Evolutionary conservation across 2,113 vertebrate species (phyloP), one percentile per base, ranked within the genome.

Genomic region (Hippocampus mohnikei): DNA sequence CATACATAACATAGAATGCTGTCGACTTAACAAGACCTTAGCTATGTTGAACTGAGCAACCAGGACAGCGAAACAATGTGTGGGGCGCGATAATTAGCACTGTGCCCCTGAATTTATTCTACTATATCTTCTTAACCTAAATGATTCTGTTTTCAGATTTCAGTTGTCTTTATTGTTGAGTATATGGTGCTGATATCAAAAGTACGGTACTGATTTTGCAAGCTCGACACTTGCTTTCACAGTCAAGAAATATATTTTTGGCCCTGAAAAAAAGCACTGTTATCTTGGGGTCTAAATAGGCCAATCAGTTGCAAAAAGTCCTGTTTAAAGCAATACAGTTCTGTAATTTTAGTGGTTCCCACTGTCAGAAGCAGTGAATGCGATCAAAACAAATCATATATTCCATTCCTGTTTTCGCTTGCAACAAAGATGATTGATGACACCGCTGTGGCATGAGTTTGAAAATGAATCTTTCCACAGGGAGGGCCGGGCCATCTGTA

Each of bases 401-500:
- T 59, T 59, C 25, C 7, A 33, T 18, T 16, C 15, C 15, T 18
- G 15, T 18, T 8, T 59, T 59, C 16, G 58, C 3, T 59, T 18
- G 58, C 58, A 59, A 29, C 7, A 59, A 59, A 59, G 27, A 8
- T 18, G 15, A 25, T 58, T 3, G 23, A 25, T 29, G 27, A 16
- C 15, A 12, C 23, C 25, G 18, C 2, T 33, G 11, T 58, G 25
- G 6, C 56, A 58, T 58, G 13, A 58, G 5, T 23, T 29, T 56
- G 21, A 18, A 60, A 42, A n/a, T 64, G 3, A 27, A 65, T 27
- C 15, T 71, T 76, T 77, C 48, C 70, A 11, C 90, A 99, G 97
- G 97, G 96, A 13, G 97, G 97, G 52, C 97, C 97, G 0, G 97
- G 97, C 21, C 95, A 99, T 85, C 90, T 99, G 18, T 99, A 99